Evolutionary conservation across 2,113 vertebrate species (phyloP), one percentile per base, ranked within the genome.

Genomic region (Geococcyx californianus): DNA sequence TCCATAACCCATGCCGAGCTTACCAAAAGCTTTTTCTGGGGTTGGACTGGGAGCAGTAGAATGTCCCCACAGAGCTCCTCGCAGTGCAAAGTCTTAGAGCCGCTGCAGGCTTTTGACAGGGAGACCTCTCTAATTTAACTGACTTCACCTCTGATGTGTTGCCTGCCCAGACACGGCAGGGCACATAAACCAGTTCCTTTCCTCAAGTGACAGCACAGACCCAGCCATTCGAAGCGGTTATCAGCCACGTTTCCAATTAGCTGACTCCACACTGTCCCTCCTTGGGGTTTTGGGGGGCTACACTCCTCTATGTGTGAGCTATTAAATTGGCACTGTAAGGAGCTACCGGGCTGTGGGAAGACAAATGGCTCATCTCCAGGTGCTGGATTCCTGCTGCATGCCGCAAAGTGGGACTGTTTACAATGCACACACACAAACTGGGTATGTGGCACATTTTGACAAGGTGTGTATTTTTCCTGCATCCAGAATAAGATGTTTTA

Each of bases 341-440:
- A 93, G 75, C 84, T 86, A 67, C 29, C 78, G 74, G 88, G 88
- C 44, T 0, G 0, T 76, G 80, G 83, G 86, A 94, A 90, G 92
- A 81, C 83, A 95, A 78, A 60, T 83, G 92, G 84, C 85, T 75
- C 54, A 31, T 36, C 88, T 95, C 79, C 79, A 70, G 93, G 95
- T 84, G 80, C 76, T 78, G 86, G 90, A 67, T 84, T 81, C 83
- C 77, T 75, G 7, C 79, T 88, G 56, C 4, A 5, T 11, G 12
- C 75, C 79, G 49, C 49, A 36, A n/a, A 88, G 64, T 5, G 47
- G 31, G 88, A 49, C 60, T 64, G 79, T 56, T 89, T 7, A 68
- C 52, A 80, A 28, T 25, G 67, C 44, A 54, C 77, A 80, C 84
- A 73, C 72, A 93, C 74, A 66, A 23, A 66, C 11, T 2, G 55